These are phyloP conservation scores for Lasioglossum vierecki DNA, from an alignment of 2,888 invertebrate genomes.

Conservation along the genomic window DNA sequence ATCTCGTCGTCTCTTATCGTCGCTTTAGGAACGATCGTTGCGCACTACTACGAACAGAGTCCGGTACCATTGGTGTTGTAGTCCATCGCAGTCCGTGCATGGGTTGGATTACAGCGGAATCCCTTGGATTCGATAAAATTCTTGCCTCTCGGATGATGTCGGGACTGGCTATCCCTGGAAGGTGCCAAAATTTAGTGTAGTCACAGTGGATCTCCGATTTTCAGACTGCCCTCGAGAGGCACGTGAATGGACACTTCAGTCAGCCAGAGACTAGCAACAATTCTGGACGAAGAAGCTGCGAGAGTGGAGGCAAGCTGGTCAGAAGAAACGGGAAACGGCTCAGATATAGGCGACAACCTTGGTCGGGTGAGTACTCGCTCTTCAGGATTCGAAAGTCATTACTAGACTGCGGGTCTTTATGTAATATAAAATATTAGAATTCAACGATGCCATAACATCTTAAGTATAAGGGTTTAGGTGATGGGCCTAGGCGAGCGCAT, in stretches of 20 bases:
- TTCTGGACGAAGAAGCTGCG: conserved; percentile 89
- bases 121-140: not conserved
- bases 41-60: not conserved
- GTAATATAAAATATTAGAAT: too few species aligned
- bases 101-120: not conserved
- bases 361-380: conserved; percentile 90
- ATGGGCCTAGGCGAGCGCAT: too few species aligned
- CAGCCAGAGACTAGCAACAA: conserved; percentile 87
- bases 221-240: conserved; percentile 93
- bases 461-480: too few species aligned
- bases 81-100: not conserved
- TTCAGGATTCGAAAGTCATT: not conserved
- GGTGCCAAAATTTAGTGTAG: conserved; percentile 38
- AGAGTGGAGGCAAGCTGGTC: conserved; percentile 90
- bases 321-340: conserved; percentile 95
- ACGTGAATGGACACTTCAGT: conserved; percentile 96
- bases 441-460: too few species aligned
- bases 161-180: conserved; percentile 65
- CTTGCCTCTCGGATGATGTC: not conserved
- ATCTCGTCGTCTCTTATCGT: not conserved
- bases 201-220: conserved; percentile 76
- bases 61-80: not conserved
- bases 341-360: conserved; percentile 93
- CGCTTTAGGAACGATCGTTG: not conserved
- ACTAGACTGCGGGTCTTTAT: too few species aligned